A percentile compares a stretch with the other conserved stretches of the same genome.
Conservation (phyloP, 2,797 vertebrate genomes). For the Eupleurogrammus muticus region DNA sequence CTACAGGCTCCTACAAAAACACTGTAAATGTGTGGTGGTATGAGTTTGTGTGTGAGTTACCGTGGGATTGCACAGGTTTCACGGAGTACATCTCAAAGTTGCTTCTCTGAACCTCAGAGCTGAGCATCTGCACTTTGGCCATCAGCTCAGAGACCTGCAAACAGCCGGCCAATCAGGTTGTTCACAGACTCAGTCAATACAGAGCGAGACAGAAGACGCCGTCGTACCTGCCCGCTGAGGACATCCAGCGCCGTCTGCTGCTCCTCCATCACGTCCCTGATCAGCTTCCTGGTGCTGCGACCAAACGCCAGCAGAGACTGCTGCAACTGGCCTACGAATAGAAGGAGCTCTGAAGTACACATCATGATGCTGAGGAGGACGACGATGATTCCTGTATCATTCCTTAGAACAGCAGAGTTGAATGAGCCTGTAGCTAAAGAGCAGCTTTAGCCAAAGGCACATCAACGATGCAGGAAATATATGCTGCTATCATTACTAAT, state of each 20-base stretch:
- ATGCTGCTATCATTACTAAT: no score
- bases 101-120: conserved; percentile 88
- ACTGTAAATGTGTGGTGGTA: neutral
- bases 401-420: no score
- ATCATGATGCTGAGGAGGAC: neutral
- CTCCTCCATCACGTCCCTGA: conserved; percentile 92
- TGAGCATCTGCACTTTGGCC: conserved; percentile 89
- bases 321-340: conserved; percentile 89
- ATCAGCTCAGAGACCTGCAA: conserved; percentile 89
- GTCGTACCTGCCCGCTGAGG: conserved; percentile 88
- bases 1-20: no score
- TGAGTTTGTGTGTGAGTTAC: conserved; percentile 68
- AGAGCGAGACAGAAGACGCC: neutral
- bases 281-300: conserved; percentile 90
- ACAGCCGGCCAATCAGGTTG: conserved; percentile 19
- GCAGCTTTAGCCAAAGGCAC: no score
- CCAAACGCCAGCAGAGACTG: conserved; percentile 89
- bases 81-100: conserved; percentile 87
- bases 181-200: neutral
- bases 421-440: no score
- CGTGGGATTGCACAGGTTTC: conserved; percentile 91
- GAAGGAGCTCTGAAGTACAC: conserved; percentile 20
- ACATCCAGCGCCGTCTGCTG: conserved; percentile 91
- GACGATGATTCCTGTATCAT: no score
- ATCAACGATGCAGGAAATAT: no score